Conservation (phyloP, 2,888 invertebrate genomes). For the Tuberolachnus salignus region DNA sequence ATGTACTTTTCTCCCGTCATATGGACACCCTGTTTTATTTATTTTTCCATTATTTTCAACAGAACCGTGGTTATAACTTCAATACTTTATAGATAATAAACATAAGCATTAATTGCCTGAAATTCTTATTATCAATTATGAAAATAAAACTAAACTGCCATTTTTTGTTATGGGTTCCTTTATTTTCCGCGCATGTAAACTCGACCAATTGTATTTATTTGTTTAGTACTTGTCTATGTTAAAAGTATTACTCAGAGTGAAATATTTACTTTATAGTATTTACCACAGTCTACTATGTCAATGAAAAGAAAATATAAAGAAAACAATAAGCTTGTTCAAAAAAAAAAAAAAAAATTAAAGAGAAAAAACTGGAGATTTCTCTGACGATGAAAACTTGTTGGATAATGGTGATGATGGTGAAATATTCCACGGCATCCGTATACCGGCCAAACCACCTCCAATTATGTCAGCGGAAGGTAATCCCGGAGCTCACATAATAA, state of each 20-base stretch:
- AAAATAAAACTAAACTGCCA: too few species aligned
- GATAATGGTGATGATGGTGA: conserved; percentile 56
- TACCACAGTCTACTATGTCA: neutral
- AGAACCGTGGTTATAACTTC: too few species aligned
- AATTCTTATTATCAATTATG: too few species aligned
- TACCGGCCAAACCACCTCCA: conserved; percentile 74
- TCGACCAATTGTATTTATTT: too few species aligned
- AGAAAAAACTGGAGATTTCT: conserved; percentile 28
- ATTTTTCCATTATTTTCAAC: too few species aligned
- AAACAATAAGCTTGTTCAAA: neutral
- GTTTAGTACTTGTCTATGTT: neutral
- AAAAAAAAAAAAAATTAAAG: conserved; percentile 1
- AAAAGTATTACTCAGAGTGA: neutral
- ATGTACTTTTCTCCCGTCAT: neutral
- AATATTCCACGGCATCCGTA: conserved; percentile 78
- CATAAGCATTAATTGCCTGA: too few species aligned
- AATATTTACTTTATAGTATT: neutral
- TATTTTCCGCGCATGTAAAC: too few species aligned
- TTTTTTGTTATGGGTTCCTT: too few species aligned
- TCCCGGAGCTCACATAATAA: conserved; percentile 78
- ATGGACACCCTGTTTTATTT: conserved; percentile 2
- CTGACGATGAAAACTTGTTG: conserved; percentile 55
- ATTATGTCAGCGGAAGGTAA: conserved; percentile 72
- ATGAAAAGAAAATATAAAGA: conserved; percentile 32
- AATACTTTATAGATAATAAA: too few species aligned